Percentiles rank a stretch among this genome's conserved stretches.
phyloP scores from a whole-genome alignment of 2,113 vertebrate species.

The Caranx melampygus region DNA sequence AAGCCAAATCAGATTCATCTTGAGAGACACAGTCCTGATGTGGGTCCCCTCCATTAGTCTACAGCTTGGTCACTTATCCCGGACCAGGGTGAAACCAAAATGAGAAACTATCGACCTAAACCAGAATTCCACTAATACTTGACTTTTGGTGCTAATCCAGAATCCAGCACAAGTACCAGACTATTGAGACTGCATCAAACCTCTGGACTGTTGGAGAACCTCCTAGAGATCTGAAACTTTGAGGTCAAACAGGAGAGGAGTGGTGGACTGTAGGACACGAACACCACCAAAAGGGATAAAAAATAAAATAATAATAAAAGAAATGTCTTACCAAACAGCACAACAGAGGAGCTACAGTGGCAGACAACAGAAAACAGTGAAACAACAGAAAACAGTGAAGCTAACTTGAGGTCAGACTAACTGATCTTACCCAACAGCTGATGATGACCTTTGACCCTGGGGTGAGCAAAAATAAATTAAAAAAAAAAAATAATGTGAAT shows the following conservation, averaged over 20 bases:
- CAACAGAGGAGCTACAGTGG: constrained; percentile 13
- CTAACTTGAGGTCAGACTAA: constrained; percentile 61
- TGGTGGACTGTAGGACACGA: not conserved
- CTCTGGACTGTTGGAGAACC: not conserved
- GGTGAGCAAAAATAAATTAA: constrained; percentile 74
- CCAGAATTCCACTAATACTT: too few relatives aligned
- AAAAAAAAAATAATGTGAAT: constrained; percentile 68
- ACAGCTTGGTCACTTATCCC: not conserved
- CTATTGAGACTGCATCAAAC: not conserved
- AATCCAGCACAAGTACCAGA: not conserved
- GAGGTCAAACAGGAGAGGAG: constrained; percentile 5
- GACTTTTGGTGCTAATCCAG: not conserved
- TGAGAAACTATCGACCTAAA: not conserved
- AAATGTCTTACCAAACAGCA: constrained; percentile 26
- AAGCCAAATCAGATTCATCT: too few relatives aligned
- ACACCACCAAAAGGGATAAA: not conserved
- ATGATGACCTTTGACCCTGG: constrained; percentile 77
- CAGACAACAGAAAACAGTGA: constrained; percentile 50
- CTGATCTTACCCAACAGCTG: constrained; percentile 77
- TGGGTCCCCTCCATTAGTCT: too few relatives aligned
- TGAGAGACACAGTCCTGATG: too few relatives aligned
- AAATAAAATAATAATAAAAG: constrained; percentile 9
- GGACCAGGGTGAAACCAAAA: not conserved
- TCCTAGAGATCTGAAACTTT: constrained; percentile 9
- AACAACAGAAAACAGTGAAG: constrained; percentile 53